Base-by-base conservation (phyloP, 2,113 vertebrate genomes). In the Ochotona princeps region DNA sequence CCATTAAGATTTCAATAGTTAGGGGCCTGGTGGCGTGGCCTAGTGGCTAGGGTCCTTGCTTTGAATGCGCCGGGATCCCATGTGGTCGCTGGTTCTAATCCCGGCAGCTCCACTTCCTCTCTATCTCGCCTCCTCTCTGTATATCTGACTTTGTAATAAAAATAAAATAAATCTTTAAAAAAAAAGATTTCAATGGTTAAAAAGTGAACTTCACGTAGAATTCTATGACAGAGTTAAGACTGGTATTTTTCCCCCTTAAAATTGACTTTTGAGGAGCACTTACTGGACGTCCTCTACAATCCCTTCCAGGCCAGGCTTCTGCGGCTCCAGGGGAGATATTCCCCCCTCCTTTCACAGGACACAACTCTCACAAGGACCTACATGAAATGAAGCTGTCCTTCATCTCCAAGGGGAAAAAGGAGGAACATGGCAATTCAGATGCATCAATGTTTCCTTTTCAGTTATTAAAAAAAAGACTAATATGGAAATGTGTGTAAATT, bases 201-300 rank as follows among this genome's bases (percentile, higher is more conserved):
- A 44, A 44, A 44, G 38, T 44, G 38, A 44, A 44, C 38, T n/a
- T n/a, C n/a, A 83, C 51, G 26, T 72, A 47, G 8, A 32, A 5
- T 66, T 70, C 44, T 57, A 78, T 83, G 72, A 92, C 30, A 60
- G 57, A 73, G 18, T 66, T 57, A 54, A 83, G 67, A 30, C 35
- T 94, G 61, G 47, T 17, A 32, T 66, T 80, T 80, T 35, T 84
- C 30, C 66, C 25, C 79, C 38, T 61, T 49, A 38, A 89, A 92
- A 83, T 4, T 67, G 32, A 90, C 63, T 14, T 72, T 65, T 51
- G 67, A 76, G 87, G 38, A 69, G 70, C 51, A 23, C 12, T 21
- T 60, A 17, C 49, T 28, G 20, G 49, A 47, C 17, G 38, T 21
- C 63, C 18, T 28, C 21, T 76, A 9, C 7, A 2, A 32, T 13